Evolutionary conservation across 1,140 invertebrate genomes (phyloP).

Genomic region (Mylabris phalerata): DNA sequence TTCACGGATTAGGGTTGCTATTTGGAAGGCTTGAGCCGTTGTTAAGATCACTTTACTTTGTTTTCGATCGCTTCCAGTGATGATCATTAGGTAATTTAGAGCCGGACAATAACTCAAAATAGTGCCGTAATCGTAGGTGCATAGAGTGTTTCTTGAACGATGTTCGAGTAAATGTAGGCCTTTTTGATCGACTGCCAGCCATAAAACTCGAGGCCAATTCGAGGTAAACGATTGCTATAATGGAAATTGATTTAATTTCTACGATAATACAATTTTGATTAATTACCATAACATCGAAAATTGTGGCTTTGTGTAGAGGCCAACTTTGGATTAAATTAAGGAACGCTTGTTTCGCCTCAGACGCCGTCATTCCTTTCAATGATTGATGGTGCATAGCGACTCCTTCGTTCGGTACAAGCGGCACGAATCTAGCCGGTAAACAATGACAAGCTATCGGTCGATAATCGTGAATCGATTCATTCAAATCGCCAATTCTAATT

Average conservation of each 20-base stretch:
- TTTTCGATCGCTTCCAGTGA: constrained; percentile 79
- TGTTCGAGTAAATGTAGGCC: constrained; percentile 89
- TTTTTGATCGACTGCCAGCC: constrained; percentile 87
- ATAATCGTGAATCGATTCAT: constrained; percentile 63
- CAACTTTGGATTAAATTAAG: constrained; percentile 90
- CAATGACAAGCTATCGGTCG: constrained; percentile 70
- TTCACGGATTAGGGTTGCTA: constrained; percentile 86
- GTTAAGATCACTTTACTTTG: constrained; percentile 71
- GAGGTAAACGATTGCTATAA: constrained; percentile 89
- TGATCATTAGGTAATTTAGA: constrained; percentile 82
- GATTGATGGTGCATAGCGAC: constrained; percentile 83
- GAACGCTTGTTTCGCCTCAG: constrained; percentile 85
- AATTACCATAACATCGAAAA: constrained; percentile 86
- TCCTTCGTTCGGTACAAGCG: constrained; percentile 65
- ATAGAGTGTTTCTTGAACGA: constrained; percentile 77
- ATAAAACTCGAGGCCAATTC: constrained; percentile 84
- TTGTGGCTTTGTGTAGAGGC: constrained; percentile 86
- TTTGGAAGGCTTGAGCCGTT: constrained; percentile 67
- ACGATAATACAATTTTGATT: not conserved
- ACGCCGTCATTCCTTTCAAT: constrained; percentile 73
- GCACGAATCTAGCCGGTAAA: constrained; percentile 71
- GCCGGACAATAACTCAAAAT: constrained; percentile 85
- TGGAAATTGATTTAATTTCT: constrained; percentile 1
- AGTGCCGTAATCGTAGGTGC: constrained; percentile 81
- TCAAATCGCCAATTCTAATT: constrained; percentile 83